phyloP scores from a whole-genome alignment of 2,113 vertebrate genomes.

The Pterocles burchelli region DNA sequence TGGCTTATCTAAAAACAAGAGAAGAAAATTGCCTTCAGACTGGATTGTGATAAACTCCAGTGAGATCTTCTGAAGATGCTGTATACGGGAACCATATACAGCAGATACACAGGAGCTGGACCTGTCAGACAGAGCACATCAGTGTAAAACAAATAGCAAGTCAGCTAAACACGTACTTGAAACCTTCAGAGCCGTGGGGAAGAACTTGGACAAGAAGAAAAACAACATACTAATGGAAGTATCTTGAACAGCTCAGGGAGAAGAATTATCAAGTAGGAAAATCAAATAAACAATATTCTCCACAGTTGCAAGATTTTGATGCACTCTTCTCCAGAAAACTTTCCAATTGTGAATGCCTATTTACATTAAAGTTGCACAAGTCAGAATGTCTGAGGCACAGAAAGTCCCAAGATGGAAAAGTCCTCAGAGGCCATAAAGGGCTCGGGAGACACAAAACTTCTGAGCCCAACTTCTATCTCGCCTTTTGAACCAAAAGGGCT shows the following conservation, averaged over 20 bases:
- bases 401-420: neutral
- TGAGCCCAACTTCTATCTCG: neutral
- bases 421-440: neutral
- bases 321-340: neutral
- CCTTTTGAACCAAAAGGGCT: neutral
- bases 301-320: neutral
- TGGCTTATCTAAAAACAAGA: neutral
- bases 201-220: neutral
- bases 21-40: neutral
- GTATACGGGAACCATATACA: neutral
- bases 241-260: neutral
- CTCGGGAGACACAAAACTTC: neutral
- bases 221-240: neutral
- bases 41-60: neutral
- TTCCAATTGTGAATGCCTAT: neutral
- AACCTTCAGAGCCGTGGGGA: neutral
- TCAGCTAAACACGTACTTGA: neutral
- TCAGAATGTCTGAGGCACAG: neutral
- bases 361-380: neutral
- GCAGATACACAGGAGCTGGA: neutral
- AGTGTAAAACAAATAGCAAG: neutral
- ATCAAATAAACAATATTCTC: constrained; percentile 13
- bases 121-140: neutral
- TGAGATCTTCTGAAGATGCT: neutral
- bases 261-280: neutral